Percentiles rank a stretch among this genome's conserved stretches.
Conservation (phyloP, 1,140 invertebrate species). For the Vollenhovia emeryi region DNA sequence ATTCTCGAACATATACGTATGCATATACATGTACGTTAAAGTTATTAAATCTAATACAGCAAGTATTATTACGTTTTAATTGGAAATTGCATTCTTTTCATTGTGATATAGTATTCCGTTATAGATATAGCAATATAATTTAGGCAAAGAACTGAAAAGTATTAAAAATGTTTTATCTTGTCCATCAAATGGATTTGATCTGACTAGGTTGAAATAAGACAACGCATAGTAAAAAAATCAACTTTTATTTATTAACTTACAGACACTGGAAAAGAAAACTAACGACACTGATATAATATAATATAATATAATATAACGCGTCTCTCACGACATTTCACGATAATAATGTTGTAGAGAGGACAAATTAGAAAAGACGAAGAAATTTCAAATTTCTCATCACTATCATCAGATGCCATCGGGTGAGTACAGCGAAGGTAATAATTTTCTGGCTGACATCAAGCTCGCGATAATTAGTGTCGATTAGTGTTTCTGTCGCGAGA, state of each 20-base stretch:
- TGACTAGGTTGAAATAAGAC: constrained; percentile 10
- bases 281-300: constrained; percentile 73
- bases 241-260: constrained; percentile 81
- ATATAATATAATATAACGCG: constrained; percentile 27
- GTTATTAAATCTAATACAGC: neutral
- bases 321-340: constrained; percentile 60
- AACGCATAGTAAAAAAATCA: constrained; percentile 77
- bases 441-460: constrained; percentile 4
- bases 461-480: neutral
- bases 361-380: constrained; percentile 10
- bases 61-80: neutral
- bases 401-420: neutral
- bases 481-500: neutral
- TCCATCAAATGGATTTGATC: neutral
- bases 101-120: neutral
- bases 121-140: neutral
- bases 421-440: neutral
- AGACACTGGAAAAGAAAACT: constrained; percentile 79
- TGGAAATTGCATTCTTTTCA: neutral
- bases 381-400: neutral
- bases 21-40: neutral
- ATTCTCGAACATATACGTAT: neutral
- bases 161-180: neutral
- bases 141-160: neutral
- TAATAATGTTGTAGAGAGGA: constrained; percentile 13